Evolutionary conservation across 1,140 invertebrate genomes (phyloP), one percentile per base, ranked within the genome.

Genomic region (Sipha flava): DNA sequence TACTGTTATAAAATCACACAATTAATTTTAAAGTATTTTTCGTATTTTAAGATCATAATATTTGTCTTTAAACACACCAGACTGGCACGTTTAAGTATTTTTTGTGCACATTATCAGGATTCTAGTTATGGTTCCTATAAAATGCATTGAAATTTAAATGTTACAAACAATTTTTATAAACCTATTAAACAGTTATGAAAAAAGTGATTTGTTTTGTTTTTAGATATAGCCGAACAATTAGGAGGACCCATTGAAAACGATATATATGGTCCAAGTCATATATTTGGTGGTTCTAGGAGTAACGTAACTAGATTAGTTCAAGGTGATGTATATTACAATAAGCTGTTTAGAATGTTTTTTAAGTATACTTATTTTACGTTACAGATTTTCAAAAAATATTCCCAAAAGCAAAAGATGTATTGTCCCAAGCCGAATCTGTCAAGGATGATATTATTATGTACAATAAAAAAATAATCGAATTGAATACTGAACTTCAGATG

Each of bases 351-450:
- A 40, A 40, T 23, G 2, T 43, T 12, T 43, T 43, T 43, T 43
- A 43, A 43, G 40, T 49, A 49, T n/a, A 49, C 14, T n/a, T 14
- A 14, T 43, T 23, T n/a, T 18, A 23, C 21, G 23, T 73, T 77
- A 43, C 10, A 77, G 73, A 77, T 34, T 77, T 77, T 57, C 73
- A 77, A 7, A 77, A 43, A 9, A 37, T 77, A 23, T 77, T 77
- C 43, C 73, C 73, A 57, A 77, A 57, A n/a, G 73, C 49, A 10
- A 77, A 26, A 3, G 34, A 77, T 16, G 73, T 77, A 7, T 40
- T 77, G 5, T 26, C 34, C 12, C 73, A 77, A 43, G 23, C 73
- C 1, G 73, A 77, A 40, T 43, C 59, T 10, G 52, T 77, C 16
- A 77, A 14, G 21, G 52, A 43, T 16, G 49, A 77, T 1, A 37